Conservation (phyloP, 2,797 vertebrate genomes). For the Malurus leucopterus region DNA sequence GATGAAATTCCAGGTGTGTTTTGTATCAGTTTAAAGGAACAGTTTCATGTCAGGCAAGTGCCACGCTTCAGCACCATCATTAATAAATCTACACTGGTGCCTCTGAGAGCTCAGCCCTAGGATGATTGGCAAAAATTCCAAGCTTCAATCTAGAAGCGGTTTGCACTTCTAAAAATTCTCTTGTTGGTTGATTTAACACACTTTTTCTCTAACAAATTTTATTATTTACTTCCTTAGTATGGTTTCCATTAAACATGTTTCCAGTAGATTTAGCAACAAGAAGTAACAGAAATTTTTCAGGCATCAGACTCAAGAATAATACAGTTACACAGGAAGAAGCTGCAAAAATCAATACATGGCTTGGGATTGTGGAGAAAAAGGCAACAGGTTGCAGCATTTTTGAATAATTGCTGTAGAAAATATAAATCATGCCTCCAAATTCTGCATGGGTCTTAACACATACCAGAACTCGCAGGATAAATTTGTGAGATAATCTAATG, state of each 20-base stretch:
- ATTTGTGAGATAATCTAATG: background rate
- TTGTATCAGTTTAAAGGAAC: background rate
- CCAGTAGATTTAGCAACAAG: background rate
- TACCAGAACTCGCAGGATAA: background rate
- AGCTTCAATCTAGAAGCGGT: background rate
- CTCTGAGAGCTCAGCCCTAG: background rate
- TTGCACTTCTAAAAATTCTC: background rate
- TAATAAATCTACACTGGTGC: background rate
- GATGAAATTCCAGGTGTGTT: background rate
- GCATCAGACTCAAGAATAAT: background rate
- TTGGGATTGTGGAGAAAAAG: background rate
- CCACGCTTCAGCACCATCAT: background rate
- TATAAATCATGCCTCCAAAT: background rate
- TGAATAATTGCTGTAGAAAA: background rate
- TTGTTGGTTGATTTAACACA: background rate
- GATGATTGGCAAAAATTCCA: rapidly evolving
- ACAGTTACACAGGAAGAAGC: background rate
- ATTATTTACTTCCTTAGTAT: background rate
- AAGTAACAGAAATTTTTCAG: background rate
- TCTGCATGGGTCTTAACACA: background rate
- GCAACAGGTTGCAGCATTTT: background rate
- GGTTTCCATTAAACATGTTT: background rate
- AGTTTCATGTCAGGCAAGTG: rapidly evolving
- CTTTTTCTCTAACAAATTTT: background rate
- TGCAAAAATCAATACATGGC: background rate